These are phyloP conservation scores for Aegotheles bennettii DNA, from an alignment of 2,113 vertebrate genomes.

Conservation along the genomic window DNA sequence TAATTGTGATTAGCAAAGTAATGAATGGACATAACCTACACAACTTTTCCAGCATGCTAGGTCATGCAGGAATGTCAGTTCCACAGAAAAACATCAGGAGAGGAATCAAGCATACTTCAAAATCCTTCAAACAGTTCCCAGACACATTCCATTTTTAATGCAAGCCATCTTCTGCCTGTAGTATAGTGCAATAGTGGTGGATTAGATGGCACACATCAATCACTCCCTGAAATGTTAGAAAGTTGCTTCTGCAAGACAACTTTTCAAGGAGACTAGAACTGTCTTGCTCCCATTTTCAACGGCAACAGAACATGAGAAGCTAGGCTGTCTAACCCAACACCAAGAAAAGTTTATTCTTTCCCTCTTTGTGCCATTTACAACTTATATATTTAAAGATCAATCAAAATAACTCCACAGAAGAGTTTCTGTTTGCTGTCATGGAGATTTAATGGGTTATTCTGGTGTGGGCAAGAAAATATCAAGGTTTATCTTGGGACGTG, in stretches of 20 bases:
- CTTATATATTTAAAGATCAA: background rate
- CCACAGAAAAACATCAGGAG: background rate
- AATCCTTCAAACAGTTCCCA: background rate
- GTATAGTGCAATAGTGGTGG: background rate
- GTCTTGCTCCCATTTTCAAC: background rate
- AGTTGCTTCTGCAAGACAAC: background rate
- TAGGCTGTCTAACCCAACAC: background rate
- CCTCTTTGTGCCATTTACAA: background rate
- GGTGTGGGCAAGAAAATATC: background rate
- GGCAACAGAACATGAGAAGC: background rate
- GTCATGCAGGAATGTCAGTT: background rate
- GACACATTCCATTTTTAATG: background rate
- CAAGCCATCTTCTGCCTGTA: background rate
- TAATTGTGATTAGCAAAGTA: background rate
- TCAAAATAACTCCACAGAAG: background rate
- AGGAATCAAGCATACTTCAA: background rate
- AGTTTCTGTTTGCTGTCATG: background rate
- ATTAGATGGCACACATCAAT: conserved; percentile 7
- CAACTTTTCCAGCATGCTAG: background rate
- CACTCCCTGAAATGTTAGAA: conserved; percentile 2
- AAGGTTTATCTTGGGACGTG: background rate
- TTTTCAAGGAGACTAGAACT: background rate
- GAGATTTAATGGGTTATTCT: background rate
- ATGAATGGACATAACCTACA: background rate
- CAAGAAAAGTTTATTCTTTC: background rate